Percentiles rank a stretch among this genome's conserved stretches.
phyloP scores from a whole-genome alignment of 2,888 invertebrate genomes.

The Eucera pruinosa region DNA sequence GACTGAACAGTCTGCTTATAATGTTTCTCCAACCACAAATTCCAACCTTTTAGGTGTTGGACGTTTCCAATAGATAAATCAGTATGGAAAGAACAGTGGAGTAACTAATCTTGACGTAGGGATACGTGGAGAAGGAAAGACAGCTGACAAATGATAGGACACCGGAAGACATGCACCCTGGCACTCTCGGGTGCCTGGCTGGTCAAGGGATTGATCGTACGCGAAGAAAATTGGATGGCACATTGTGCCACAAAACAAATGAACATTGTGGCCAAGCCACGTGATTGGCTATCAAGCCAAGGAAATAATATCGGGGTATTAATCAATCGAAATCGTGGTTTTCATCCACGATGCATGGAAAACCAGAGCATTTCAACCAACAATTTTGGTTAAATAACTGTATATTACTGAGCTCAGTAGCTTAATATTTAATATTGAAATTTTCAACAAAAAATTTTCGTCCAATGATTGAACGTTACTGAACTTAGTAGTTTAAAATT shows the following conservation, averaged over 20 bases:
- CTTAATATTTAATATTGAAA: no score
- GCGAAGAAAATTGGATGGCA: slow-evolving; percentile 76
- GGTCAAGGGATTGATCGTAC: slow-evolving; percentile 62
- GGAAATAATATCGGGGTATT: slow-evolving; percentile 65
- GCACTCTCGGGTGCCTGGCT: not conserved
- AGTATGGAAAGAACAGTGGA: no score
- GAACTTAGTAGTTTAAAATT: no score
- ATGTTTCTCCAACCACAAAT: no score
- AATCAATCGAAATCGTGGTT: slow-evolving; percentile 61
- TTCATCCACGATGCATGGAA: slow-evolving; percentile 31
- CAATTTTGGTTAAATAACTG: no score
- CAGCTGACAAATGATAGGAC: slow-evolving; percentile 30
- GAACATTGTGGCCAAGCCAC: slow-evolving; percentile 72
- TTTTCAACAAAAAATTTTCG: no score
- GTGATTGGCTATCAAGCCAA: slow-evolving; percentile 77
- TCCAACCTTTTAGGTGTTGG: no score
- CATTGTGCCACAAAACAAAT: slow-evolving; percentile 78
- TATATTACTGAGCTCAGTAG: no score
- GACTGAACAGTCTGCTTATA: no score
- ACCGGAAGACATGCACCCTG: slow-evolving; percentile 2
- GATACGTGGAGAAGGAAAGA: slow-evolving; percentile 11
- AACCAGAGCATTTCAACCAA: no score
- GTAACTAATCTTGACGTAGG: not conserved
- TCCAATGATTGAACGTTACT: no score
- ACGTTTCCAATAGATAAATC: no score